These are phyloP conservation scores for Drosophila falleni DNA, from an alignment of 2,888 invertebrate species.

Conservation along the genomic window DNA sequence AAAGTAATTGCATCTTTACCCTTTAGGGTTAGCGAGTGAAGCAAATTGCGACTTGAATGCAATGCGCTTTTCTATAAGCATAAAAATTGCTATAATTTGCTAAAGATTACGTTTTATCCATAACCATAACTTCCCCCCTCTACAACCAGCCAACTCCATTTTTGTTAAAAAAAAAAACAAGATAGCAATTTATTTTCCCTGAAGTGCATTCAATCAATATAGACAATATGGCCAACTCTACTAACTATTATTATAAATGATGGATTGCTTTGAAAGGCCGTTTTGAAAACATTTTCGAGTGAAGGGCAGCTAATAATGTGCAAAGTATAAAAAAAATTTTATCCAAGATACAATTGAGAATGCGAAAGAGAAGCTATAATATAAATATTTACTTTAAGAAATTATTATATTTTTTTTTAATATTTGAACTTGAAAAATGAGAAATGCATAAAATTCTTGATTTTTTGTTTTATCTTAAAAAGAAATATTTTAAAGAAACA, in stretches of 20 bases:
- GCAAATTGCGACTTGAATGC: conserved; percentile 73
- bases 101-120: conserved; percentile 79
- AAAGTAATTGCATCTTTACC: conserved; percentile 84
- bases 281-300: conserved; percentile 9
- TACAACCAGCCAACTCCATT: neutral
- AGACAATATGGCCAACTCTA: conserved; percentile 60
- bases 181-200: conserved; percentile 68
- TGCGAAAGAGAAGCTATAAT: neutral
- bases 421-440: neutral
- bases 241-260: conserved; percentile 69
- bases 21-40: conserved; percentile 82
- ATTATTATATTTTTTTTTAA: neutral
- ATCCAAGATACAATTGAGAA: neutral
- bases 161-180: conserved; percentile 7
- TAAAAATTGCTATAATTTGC: conserved; percentile 84
- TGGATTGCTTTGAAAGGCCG: conserved; percentile 60
- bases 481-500: neutral
- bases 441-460: neutral
- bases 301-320: conserved; percentile 22
- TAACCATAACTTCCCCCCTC: conserved; percentile 62
- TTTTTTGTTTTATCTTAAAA: neutral
- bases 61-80: conserved; percentile 73
- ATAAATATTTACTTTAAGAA: neutral
- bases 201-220: conserved; percentile 63
- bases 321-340: neutral